A percentile compares a stretch with the other conserved stretches of the same genome.
Conservation (phyloP, 2,797 vertebrate genomes). For the Sternotherus odoratus region DNA sequence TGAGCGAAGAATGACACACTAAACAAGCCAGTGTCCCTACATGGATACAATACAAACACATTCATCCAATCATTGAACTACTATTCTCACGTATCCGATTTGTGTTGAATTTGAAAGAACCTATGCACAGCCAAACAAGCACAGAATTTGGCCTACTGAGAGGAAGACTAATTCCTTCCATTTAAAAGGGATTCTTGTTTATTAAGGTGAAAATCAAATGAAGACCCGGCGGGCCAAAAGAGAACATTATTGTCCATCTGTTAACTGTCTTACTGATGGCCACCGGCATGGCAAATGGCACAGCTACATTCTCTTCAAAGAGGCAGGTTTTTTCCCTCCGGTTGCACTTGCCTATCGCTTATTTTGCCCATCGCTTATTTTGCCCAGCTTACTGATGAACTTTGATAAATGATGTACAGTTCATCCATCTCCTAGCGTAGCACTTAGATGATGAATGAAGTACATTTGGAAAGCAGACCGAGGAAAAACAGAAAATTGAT, state of each 20-base stretch:
- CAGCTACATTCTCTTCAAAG: neutral
- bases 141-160: neutral
- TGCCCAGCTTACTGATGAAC: conserved; percentile 22
- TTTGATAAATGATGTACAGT: conserved; percentile 53
- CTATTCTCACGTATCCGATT: neutral
- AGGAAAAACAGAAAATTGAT: conserved; percentile 55
- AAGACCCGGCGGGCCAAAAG: neutral
- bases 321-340: neutral
- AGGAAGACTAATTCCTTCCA: neutral
- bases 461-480: conserved; percentile 50
- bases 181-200: neutral
- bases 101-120: neutral
- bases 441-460: conserved; percentile 57
- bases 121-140: neutral
- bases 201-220: neutral
- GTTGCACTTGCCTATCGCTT: conserved; percentile 54
- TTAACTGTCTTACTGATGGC: neutral
- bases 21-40: neutral
- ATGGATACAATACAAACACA: neutral
- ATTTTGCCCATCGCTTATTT: conserved; percentile 64
- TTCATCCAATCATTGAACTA: too few species aligned
- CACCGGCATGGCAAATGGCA: neutral
- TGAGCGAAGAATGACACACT: neutral
- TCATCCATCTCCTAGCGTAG: conserved; percentile 55
- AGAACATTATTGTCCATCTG: neutral